Percentiles rank a stretch among this genome's conserved stretches.
Evolutionary conservation across 2,113 vertebrate genomes (phyloP).

Genomic region (Solea senegalensis): DNA sequence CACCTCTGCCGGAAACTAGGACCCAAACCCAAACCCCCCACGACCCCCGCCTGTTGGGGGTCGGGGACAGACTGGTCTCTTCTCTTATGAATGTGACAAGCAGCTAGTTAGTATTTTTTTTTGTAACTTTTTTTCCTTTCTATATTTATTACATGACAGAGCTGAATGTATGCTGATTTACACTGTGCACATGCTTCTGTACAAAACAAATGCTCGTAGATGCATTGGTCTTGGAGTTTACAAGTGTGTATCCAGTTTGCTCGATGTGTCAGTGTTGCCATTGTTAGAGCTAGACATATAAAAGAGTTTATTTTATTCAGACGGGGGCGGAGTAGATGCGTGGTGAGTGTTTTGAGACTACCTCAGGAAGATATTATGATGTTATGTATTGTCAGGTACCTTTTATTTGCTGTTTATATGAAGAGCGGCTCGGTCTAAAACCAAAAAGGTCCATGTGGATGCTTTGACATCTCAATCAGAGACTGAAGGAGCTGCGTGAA

Average conservation of each 20-base stretch:
- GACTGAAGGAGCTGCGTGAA: constrained; percentile 66
- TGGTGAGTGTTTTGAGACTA: constrained; percentile 88
- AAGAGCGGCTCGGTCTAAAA: constrained; percentile 78
- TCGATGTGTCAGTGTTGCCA: constrained; percentile 92
- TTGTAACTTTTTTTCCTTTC: constrained; percentile 84
- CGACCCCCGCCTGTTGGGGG: neutral
- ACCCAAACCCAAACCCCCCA: constrained; percentile 19
- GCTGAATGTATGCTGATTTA: constrained; percentile 99
- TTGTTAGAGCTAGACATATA: constrained; percentile 91
- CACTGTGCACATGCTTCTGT: constrained; percentile 96
- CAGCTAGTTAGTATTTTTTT: constrained; percentile 83
- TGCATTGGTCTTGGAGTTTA: constrained; percentile 94
- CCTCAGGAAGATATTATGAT: constrained; percentile 90
- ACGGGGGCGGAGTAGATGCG: constrained; percentile 81
- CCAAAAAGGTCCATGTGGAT: no score
- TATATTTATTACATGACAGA: constrained; percentile 99
- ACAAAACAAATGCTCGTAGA: constrained; percentile 88
- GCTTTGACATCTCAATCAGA: no score
- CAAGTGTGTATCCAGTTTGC: constrained; percentile 92
- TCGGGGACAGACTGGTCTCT: constrained; percentile 64
- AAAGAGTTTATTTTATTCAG: constrained; percentile 80
- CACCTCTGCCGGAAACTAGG: constrained; percentile 79
- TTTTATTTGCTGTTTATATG: constrained; percentile 74
- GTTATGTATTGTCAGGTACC: constrained; percentile 74
- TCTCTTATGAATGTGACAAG: constrained; percentile 87